These are phyloP conservation scores for Melanotaenia parkinsoni DNA, from an alignment of 2,797 vertebrate species.

Conservation along the genomic window DNA sequence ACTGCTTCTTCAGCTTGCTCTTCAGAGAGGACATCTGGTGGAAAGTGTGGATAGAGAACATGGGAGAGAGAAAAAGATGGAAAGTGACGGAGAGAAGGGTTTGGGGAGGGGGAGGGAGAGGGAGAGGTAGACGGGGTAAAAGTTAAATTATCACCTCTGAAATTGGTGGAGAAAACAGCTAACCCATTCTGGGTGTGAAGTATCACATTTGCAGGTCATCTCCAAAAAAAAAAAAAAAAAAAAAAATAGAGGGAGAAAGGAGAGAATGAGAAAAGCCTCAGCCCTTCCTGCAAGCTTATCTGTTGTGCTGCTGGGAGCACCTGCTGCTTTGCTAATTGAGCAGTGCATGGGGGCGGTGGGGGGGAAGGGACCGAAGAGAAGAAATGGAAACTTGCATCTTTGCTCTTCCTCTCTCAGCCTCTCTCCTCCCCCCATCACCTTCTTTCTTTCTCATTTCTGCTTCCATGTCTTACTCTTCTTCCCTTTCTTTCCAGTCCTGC, in stretches of 20 bases:
- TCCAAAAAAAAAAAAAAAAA: conserved; percentile 73
- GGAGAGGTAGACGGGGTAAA: conserved; percentile 62
- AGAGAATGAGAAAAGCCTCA: conserved; percentile 80
- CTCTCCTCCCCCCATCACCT: conserved; percentile 46
- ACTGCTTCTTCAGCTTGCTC: conserved; percentile 98
- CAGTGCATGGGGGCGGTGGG: conserved; percentile 81
- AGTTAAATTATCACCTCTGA: conserved; percentile 97
- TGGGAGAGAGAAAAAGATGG: conserved; percentile 25
- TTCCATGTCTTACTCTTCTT: conserved; percentile 55
- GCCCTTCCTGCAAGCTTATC: conserved; percentile 86
- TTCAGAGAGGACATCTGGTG: conserved; percentile 94
- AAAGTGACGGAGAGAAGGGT: conserved; percentile 16
- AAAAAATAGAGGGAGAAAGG: conserved; percentile 67
- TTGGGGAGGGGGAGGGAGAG: conserved; percentile 12
- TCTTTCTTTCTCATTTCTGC: conserved; percentile 46
- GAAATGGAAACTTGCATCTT: conserved; percentile 80
- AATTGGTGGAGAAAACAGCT: conserved; percentile 90
- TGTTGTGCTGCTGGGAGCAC: conserved; percentile 88
- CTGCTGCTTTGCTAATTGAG: conserved; percentile 98
- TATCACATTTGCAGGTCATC: conserved; percentile 91
- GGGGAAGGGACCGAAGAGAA: conserved; percentile 63
- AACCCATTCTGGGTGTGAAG: conserved; percentile 92
- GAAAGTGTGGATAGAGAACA: conserved; percentile 41
- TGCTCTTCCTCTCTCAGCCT: conserved; percentile 57
- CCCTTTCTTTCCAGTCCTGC: conserved; percentile 46